phyloP scores from a whole-genome alignment of 2,888 invertebrate species.

The Auanema sp. region DNA sequence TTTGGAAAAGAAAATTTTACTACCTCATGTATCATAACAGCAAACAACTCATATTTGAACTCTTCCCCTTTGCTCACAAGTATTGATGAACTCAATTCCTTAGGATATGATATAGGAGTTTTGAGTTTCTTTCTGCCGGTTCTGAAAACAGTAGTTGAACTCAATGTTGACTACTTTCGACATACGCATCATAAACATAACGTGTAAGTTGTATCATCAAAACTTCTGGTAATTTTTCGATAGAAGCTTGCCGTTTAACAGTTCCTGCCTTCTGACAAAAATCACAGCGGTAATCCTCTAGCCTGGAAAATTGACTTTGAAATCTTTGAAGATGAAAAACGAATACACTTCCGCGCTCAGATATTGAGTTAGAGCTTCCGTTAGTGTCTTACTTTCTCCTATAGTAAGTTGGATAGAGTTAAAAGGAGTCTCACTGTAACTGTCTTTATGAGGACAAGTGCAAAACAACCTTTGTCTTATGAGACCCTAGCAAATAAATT shows the following conservation, averaged over 20 bases:
- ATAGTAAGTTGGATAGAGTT: slow-evolving; percentile 49
- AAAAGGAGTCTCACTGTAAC: slow-evolving; percentile 8
- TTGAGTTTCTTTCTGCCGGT: slow-evolving; percentile 54
- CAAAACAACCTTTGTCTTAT: slow-evolving; percentile 29
- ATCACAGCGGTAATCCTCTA: slow-evolving; percentile 53
- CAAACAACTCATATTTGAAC: slow-evolving; percentile 70
- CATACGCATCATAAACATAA: slow-evolving; percentile 46
- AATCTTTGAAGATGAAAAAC: not conserved
- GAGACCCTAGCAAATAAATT: slow-evolving; percentile 12
- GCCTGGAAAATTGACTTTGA: slow-evolving; percentile 28
- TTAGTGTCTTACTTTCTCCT: slow-evolving; percentile 46
- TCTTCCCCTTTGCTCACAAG: slow-evolving; percentile 13
- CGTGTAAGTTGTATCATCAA: slow-evolving; percentile 57
- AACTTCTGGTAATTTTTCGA: slow-evolving; percentile 50
- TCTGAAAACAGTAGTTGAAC: too few relatives aligned
- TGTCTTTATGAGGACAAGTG: slow-evolving; percentile 36
- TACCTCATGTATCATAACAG: slow-evolving; percentile 73
- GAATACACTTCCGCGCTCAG: slow-evolving; percentile 45
- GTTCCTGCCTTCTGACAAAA: slow-evolving; percentile 39
- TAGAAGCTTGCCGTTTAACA: slow-evolving; percentile 27
- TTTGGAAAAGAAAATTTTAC: not conserved
- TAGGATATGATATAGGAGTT: slow-evolving; percentile 50
- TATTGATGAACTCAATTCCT: slow-evolving; percentile 21
- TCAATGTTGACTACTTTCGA: too few relatives aligned
- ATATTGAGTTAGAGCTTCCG: slow-evolving; percentile 41